Conservation (phyloP, 2,888 invertebrate species). For the Criorhina ranunculi region DNA sequence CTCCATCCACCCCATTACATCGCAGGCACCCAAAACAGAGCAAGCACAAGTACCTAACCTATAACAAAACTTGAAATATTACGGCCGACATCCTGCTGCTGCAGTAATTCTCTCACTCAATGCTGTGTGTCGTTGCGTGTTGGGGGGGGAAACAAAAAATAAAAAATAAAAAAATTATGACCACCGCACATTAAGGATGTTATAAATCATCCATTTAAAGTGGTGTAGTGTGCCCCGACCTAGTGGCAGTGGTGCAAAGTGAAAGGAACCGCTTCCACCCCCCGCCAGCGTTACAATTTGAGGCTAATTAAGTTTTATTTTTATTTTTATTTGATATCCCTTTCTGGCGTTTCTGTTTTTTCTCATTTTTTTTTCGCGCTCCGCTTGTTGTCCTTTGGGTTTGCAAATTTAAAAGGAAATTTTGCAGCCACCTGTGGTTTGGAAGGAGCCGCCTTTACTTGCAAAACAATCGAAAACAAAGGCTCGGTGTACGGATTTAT, state of each 20-base stretch:
- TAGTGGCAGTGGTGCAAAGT: conserved; percentile 21
- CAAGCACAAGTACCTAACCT: conserved; percentile 29
- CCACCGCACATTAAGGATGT: conserved; percentile 67
- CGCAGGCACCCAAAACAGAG: conserved; percentile 23
- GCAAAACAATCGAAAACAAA: conserved; percentile 25
- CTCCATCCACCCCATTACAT: neutral
- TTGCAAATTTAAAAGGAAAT: conserved; percentile 45
- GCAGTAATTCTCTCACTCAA: conserved; percentile 59
- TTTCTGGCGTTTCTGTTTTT: conserved; percentile 14
- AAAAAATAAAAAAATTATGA: conserved; percentile 47
- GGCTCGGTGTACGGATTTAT: neutral
- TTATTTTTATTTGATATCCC: conserved; percentile 68
- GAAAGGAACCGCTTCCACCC: conserved; percentile 9
- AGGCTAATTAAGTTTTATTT: conserved; percentile 76
- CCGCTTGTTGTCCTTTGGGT: conserved; percentile 64
- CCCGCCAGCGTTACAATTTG: conserved; percentile 39
- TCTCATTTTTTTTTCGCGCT: conserved; percentile 49
- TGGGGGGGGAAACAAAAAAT: no score
- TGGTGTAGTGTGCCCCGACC: conserved; percentile 26
- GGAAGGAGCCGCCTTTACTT: conserved; percentile 1
- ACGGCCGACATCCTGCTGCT: conserved; percentile 70
- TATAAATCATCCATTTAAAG: conserved; percentile 75
- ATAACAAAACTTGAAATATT: conserved; percentile 68
- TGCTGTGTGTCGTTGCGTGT: conserved; percentile 66
- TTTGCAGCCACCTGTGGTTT: conserved; percentile 45